phyloP scores from a whole-genome alignment of 2,797 vertebrate genomes.

The Anguilla pacifica region DNA sequence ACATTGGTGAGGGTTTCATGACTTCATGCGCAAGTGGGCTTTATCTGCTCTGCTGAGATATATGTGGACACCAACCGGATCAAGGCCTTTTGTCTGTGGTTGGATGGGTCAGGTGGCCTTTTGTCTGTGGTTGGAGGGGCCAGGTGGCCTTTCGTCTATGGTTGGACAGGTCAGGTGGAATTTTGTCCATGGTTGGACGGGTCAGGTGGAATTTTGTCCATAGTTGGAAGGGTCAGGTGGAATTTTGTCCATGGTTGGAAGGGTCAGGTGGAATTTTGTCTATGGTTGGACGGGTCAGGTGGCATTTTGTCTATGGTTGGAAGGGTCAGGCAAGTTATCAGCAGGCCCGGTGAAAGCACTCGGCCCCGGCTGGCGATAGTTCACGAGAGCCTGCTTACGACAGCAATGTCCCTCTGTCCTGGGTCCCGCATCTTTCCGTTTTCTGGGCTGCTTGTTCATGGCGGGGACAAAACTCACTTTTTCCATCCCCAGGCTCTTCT shows the following conservation, averaged over 20 bases:
- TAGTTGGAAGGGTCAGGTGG: conserved; percentile 17
- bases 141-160: conserved; percentile 3
- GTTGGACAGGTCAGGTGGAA: conserved; percentile 20
- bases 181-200: conserved; percentile 15
- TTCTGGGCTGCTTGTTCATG: conserved; percentile 60
- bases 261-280: conserved; percentile 21
- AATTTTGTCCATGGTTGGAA: conserved; percentile 17
- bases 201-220: conserved; percentile 23
- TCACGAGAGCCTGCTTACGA: conserved; percentile 40
- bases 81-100: conserved; percentile 21
- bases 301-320: conserved; percentile 23
- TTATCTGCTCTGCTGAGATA: conserved; percentile 9
- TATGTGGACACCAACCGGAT: background rate
- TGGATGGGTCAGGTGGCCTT: background rate
- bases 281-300: conserved; percentile 19
- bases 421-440: conserved; percentile 45
- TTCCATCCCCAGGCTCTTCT: conserved; percentile 70
- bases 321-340: conserved; percentile 23
- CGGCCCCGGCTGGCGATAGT: conserved; percentile 41
- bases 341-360: conserved; percentile 29
- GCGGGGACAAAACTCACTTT: conserved; percentile 63
- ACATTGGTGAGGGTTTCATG: conserved; percentile 13
- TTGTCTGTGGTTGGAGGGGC: too few species aligned
- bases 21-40: background rate
- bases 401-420: conserved; percentile 46